Percentiles rank a stretch among this genome's conserved stretches.
These are phyloP conservation scores for Pachymerium ferrugineum DNA, from an alignment of 2,888 invertebrate species.

Conservation along the genomic window DNA sequence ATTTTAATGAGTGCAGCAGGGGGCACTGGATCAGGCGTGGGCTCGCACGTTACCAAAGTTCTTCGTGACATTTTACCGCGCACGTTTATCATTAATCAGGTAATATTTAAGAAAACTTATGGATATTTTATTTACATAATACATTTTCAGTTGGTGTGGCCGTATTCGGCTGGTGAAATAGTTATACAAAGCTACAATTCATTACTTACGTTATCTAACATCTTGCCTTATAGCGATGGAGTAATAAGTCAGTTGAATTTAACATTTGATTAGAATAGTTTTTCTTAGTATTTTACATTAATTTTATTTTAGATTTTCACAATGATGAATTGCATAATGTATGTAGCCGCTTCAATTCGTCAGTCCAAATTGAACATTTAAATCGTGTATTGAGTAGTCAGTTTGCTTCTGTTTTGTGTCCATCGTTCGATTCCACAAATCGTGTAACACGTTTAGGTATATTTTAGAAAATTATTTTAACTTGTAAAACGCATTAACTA, in stretches of 20 bases:
- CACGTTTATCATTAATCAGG: background rate
- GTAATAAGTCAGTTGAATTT: background rate
- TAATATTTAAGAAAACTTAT: background rate
- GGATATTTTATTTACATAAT: background rate
- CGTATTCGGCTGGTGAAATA: constrained; percentile 28
- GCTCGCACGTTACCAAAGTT: background rate
- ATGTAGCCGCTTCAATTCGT: background rate
- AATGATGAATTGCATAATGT: background rate
- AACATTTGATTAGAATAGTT: background rate
- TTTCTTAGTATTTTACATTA: background rate
- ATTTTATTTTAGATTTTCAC: background rate
- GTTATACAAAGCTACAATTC: constrained; percentile 29
- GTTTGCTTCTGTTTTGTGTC: background rate
- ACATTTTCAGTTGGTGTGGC: constrained; percentile 27
- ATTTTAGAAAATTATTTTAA: background rate
- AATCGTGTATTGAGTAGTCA: background rate
- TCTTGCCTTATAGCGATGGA: background rate
- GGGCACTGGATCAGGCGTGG: constrained; percentile 31
- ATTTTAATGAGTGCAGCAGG: constrained; percentile 27
- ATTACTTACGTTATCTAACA: constrained; percentile 7
- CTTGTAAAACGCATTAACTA: background rate
- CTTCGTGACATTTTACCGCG: background rate
- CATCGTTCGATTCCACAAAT: background rate
- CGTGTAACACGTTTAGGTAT: background rate
- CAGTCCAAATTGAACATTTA: background rate